A percentile compares a stretch with the other conserved stretches of the same genome.
Evolutionary conservation across 2,113 vertebrate genomes (phyloP).

Genomic region (Prionailurus viverrinus): DNA sequence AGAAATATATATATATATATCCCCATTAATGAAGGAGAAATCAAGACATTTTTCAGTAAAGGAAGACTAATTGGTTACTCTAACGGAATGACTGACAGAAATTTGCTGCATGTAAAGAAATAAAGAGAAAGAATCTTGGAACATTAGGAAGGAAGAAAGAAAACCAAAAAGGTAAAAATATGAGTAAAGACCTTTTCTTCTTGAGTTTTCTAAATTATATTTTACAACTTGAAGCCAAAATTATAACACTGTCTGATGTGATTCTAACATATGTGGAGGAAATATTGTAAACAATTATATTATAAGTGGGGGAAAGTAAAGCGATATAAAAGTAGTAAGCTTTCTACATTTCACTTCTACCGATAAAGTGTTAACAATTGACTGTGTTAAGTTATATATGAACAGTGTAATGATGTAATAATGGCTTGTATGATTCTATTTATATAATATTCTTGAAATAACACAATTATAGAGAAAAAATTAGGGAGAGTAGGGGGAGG

Average conservation of each 20-base stretch:
- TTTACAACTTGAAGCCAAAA: background rate
- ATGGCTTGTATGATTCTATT: background rate
- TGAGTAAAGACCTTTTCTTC: background rate
- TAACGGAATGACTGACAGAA: background rate
- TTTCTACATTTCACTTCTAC: background rate
- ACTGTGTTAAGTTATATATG: background rate
- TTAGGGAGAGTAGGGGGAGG: background rate
- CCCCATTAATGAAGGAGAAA: background rate
- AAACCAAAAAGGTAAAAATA: background rate
- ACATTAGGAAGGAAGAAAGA: background rate
- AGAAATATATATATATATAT: background rate
- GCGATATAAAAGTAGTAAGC: background rate
- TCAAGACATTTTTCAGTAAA: background rate
- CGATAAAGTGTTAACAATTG: background rate
- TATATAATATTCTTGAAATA: background rate
- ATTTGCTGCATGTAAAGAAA: background rate
- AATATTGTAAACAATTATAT: background rate
- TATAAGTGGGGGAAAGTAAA: background rate
- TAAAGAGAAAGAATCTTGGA: background rate
- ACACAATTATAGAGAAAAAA: background rate
- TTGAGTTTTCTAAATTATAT: background rate
- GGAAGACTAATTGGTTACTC: background rate
- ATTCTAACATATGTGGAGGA: background rate
- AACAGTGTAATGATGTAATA: background rate
- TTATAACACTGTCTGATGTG: background rate